Percentiles rank a stretch among this genome's conserved stretches.
Conservation (phyloP, 2,797 vertebrate species). For the Muscicapa comitata region DNA sequence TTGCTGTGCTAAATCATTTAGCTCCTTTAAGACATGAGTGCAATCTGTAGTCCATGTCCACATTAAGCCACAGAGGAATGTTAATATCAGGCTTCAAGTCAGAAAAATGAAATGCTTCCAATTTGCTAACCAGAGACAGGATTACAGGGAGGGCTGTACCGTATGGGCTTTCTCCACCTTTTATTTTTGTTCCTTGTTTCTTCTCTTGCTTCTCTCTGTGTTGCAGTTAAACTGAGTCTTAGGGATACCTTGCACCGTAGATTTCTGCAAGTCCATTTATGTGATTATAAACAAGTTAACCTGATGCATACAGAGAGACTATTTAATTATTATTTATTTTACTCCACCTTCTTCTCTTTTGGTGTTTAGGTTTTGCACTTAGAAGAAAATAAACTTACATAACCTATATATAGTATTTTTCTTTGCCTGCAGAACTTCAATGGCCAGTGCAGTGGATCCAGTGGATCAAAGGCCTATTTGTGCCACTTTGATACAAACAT, state of each 20-base stretch:
- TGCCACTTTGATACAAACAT: not conserved
- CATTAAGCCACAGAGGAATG: not conserved
- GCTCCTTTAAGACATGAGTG: not conserved
- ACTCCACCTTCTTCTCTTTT: not conserved
- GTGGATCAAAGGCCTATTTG: not conserved
- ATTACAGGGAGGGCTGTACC: not conserved
- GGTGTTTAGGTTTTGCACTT: not conserved
- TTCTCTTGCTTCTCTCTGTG: not conserved
- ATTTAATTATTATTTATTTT: not conserved
- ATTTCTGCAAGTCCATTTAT: not conserved
- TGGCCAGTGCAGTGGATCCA: not conserved
- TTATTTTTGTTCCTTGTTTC: not conserved
- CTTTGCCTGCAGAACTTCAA: not conserved
- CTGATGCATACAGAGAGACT: not conserved
- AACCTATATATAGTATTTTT: not conserved
- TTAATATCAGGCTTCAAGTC: not conserved
- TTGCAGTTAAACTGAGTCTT: not conserved
- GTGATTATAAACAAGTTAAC: not conserved
- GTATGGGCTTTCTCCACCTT: not conserved
- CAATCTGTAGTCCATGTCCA: not conserved
- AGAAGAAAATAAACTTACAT: not conserved
- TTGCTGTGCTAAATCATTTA: not conserved
- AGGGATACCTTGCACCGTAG: fast-evolving
- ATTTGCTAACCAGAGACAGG: not conserved
- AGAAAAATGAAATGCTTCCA: not conserved